Conservation (phyloP, 2,113 vertebrate species). For the Halichoeres trimaculatus region DNA sequence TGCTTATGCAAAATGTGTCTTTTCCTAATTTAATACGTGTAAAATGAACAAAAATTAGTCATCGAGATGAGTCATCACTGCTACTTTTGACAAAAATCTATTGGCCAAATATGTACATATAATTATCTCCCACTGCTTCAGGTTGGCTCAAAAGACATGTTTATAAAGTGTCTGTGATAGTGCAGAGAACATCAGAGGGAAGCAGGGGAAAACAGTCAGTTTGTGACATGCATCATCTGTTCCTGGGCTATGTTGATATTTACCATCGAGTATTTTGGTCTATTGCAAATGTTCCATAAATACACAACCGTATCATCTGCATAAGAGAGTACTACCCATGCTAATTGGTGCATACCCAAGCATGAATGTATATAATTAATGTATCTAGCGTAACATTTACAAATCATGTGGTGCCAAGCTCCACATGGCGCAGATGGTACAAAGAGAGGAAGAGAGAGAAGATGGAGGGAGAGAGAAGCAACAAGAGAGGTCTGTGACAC, state of each 20-base stretch:
- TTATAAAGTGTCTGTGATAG: constrained; percentile 32
- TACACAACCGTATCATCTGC: background rate
- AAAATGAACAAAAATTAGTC: background rate
- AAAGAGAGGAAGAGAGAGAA: constrained; percentile 33
- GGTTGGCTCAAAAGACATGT: too few relatives aligned
- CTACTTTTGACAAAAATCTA: background rate
- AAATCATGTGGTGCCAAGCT: constrained; percentile 70
- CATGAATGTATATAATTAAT: constrained; percentile 8
- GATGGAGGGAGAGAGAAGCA: constrained; percentile 47
- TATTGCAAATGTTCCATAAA: background rate
- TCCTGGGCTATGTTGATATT: constrained; percentile 36
- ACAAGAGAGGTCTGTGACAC: constrained; percentile 78
- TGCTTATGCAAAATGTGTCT: background rate
- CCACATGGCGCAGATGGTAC: constrained; percentile 78
- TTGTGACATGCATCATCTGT: constrained; percentile 49
- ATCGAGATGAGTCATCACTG: background rate
- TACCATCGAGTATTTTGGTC: background rate
- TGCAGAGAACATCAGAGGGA: constrained; percentile 27
- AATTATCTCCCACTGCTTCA: background rate
- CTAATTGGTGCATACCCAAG: background rate
- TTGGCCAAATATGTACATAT: background rate
- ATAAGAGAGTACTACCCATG: background rate
- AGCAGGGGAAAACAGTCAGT: too few relatives aligned
- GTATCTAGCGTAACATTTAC: constrained; percentile 52
- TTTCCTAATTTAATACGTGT: background rate